Conservation (phyloP, 2,797 vertebrate genomes). For the Megalops cyprinoides region DNA sequence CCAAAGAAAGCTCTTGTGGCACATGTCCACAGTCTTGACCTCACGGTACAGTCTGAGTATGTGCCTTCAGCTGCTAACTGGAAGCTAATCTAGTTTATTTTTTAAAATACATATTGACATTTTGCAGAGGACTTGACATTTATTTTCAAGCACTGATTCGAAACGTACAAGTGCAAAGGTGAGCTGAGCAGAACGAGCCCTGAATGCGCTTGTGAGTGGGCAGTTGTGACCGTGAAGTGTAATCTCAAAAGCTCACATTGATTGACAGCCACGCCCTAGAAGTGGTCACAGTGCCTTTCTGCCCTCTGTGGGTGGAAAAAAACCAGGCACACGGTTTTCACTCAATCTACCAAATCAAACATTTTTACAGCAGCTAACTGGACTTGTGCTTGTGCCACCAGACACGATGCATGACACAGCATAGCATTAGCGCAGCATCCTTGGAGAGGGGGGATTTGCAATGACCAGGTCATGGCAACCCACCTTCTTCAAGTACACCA, state of each 20-base stretch:
- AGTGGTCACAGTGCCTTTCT: neutral
- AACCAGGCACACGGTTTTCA: neutral
- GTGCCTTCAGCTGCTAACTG: neutral
- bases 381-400: neutral
- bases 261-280: neutral
- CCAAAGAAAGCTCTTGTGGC: neutral
- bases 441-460: no score
- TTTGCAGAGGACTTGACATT: constrained; percentile 11
- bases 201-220: neutral
- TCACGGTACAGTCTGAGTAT: neutral
- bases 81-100: neutral
- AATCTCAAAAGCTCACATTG: neutral
- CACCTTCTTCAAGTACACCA: neutral
- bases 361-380: neutral
- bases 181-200: neutral
- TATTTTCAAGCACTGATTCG: constrained; percentile 6
- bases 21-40: neutral
- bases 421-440: neutral
- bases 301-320: neutral
- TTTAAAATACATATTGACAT: constrained; percentile 17
- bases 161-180: neutral
- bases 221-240: neutral
- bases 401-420: neutral
- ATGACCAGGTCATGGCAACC: no score
- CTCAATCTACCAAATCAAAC: constrained; percentile 18